Evolutionary conservation across 2,113 vertebrate species (phyloP).

Genomic region (Rhea pennata): DNA sequence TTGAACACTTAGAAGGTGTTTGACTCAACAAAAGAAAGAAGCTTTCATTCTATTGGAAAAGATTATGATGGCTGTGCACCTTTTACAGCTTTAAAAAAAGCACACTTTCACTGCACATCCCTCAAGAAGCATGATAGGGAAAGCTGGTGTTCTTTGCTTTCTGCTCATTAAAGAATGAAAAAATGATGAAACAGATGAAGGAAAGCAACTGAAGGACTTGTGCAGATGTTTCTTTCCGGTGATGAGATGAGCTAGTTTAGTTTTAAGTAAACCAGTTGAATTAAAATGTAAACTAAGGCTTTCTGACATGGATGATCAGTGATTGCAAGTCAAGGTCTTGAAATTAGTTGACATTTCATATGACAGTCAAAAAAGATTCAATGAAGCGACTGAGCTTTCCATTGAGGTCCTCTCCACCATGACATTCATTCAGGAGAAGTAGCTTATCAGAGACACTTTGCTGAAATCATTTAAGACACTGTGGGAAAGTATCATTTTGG

Average conservation of each 20-base stretch:
- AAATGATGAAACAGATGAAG: not conserved
- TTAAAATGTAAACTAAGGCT: conserved; percentile 42
- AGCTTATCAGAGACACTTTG: conserved; percentile 47
- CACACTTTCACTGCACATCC: not conserved
- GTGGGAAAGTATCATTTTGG: conserved; percentile 35
- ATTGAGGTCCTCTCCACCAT: conserved; percentile 67
- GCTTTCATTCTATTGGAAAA: not conserved
- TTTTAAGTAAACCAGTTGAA: conserved; percentile 57
- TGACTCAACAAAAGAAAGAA: not conserved
- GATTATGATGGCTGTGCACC: not conserved
- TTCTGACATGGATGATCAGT: conserved; percentile 57
- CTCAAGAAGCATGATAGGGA: not conserved
- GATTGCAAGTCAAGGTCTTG: conserved; percentile 48
- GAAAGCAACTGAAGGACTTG: not conserved
- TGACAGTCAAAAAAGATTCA: conserved; percentile 61
- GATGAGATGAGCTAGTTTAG: conserved; percentile 41
- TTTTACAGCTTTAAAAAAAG: not conserved
- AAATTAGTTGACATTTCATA: conserved; percentile 69
- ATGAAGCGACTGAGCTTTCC: conserved; percentile 63
- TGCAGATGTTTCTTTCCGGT: conserved; percentile 26
- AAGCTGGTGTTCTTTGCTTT: not conserved
- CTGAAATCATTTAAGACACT: conserved; percentile 53
- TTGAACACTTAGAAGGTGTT: not conserved
- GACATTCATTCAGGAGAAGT: conserved; percentile 57
- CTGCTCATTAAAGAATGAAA: not conserved